A percentile compares a stretch with the other conserved stretches of the same genome.
These are phyloP conservation scores for Neotoma lepida DNA, from an alignment of 2,113 vertebrate genomes.

Conservation along the genomic window DNA sequence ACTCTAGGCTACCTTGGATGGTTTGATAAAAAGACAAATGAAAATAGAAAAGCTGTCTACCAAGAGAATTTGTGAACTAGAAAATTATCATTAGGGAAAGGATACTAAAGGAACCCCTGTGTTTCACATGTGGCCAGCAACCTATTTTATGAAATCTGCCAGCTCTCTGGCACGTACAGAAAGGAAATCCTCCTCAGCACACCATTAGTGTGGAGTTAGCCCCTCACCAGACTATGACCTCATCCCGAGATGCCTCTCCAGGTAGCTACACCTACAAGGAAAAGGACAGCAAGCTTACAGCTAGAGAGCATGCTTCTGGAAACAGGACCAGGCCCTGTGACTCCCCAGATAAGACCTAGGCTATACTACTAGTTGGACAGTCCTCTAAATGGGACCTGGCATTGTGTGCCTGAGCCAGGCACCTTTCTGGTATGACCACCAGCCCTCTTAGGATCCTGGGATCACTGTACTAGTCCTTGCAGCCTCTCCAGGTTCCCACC, in stretches of 20 bases:
- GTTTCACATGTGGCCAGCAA: slow-evolving; percentile 91
- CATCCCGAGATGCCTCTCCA: slow-evolving; percentile 90
- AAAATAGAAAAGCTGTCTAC: slow-evolving; percentile 93
- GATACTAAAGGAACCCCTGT: slow-evolving; percentile 81
- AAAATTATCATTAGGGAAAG: slow-evolving; percentile 86
- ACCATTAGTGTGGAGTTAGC: slow-evolving; percentile 88
- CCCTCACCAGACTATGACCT: slow-evolving; percentile 87
- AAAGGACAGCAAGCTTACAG: slow-evolving; percentile 81
- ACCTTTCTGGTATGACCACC: background rate
- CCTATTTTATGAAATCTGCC: slow-evolving; percentile 83
- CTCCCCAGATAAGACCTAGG: background rate
- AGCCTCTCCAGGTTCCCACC: background rate
- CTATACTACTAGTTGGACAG: background rate
- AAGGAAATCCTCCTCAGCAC: slow-evolving; percentile 89
- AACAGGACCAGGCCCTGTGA: slow-evolving; percentile 86
- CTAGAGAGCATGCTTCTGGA: slow-evolving; percentile 94
- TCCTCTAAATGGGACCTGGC: background rate
- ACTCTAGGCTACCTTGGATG: slow-evolving; percentile 85
- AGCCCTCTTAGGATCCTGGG: background rate
- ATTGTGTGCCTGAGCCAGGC: background rate
- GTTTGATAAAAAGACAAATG: slow-evolving; percentile 86
- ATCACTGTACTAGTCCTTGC: background rate
- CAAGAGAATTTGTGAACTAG: slow-evolving; percentile 90
- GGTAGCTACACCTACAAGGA: slow-evolving; percentile 92
- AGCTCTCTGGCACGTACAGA: slow-evolving; percentile 87